Evolutionary conservation across 2,113 vertebrate species (phyloP).

Genomic region (Ammodytes marinus): DNA sequence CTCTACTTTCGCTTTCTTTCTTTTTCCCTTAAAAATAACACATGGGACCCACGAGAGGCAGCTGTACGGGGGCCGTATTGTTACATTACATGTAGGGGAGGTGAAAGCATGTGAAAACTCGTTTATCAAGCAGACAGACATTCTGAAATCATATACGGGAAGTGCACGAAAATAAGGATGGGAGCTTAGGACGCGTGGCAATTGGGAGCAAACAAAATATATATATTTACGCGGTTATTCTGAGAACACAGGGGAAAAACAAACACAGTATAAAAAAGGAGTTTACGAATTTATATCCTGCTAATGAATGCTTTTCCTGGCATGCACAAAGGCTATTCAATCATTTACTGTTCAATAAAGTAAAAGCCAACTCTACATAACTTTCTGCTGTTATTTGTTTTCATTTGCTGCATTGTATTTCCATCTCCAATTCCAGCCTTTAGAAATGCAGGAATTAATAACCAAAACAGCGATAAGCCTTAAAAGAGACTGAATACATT

Average conservation of each 20-base stretch:
- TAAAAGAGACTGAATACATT: conserved; percentile 30
- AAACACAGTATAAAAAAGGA: neutral
- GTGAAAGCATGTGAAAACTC: conserved; percentile 6
- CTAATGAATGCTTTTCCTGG: conserved; percentile 5
- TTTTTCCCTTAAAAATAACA: conserved; percentile 80
- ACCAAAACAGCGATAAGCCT: conserved; percentile 12
- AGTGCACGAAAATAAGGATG: neutral
- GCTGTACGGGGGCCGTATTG: conserved; percentile 7
- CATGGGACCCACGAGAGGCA: conserved; percentile 23
- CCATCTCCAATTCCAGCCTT: neutral
- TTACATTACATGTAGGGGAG: conserved; percentile 26
- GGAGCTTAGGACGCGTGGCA: neutral
- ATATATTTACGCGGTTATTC: neutral
- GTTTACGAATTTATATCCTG: neutral
- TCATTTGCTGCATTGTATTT: neutral
- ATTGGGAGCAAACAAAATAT: neutral
- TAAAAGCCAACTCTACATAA: neutral
- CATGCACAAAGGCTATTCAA: conserved; percentile 10
- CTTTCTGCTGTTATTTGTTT: neutral
- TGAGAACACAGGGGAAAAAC: neutral
- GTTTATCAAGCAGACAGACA: conserved; percentile 11
- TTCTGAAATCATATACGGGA: neutral
- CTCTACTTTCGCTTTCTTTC: conserved; percentile 44
- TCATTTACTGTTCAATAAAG: conserved; percentile 1
- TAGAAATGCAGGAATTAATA: conserved; percentile 26